These are phyloP conservation scores for Dicrurus megarhynchus DNA, from an alignment of 2,113 vertebrate species.

Conservation along the genomic window DNA sequence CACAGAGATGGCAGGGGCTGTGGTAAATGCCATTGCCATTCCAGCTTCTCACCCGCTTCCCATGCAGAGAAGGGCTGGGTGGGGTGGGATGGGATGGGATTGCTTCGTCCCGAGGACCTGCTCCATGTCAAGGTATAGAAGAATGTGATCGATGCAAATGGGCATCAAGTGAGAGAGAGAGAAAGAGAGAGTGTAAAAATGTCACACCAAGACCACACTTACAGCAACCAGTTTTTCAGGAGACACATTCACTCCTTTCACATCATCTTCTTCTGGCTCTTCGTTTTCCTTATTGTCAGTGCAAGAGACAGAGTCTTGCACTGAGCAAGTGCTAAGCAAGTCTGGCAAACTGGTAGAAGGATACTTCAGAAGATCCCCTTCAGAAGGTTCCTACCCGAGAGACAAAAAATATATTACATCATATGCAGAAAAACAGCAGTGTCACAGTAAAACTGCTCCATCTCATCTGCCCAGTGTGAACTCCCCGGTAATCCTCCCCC, in stretches of 20 bases:
- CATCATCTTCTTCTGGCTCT: slow-evolving; percentile 75
- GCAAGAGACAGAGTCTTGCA: slow-evolving; percentile 73
- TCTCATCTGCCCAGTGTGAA: background rate
- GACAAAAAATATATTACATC: background rate
- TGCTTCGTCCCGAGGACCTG: accelerated
- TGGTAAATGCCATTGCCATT: background rate
- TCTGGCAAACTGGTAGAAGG: slow-evolving; percentile 92
- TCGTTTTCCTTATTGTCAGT: slow-evolving; percentile 81
- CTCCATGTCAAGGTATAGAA: background rate
- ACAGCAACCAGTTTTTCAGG: slow-evolving; percentile 71
- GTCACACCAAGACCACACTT: slow-evolving; percentile 66
- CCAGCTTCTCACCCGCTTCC: background rate
- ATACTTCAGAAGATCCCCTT: slow-evolving; percentile 80
- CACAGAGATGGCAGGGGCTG: background rate
- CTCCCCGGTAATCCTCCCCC: background rate
- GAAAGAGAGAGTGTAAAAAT: background rate
- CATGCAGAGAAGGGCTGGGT: background rate
- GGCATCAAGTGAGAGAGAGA: background rate
- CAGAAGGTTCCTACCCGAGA: background rate
- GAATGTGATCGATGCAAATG: background rate
- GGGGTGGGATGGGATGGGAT: background rate
- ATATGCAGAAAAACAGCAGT: background rate
- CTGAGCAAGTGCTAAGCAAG: slow-evolving; percentile 84
- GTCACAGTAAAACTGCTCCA: background rate
- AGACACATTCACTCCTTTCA: slow-evolving; percentile 50